Base-by-base conservation (phyloP, 2,888 invertebrate genomes). In the Spatulosminthurus flaviceps region DNA sequence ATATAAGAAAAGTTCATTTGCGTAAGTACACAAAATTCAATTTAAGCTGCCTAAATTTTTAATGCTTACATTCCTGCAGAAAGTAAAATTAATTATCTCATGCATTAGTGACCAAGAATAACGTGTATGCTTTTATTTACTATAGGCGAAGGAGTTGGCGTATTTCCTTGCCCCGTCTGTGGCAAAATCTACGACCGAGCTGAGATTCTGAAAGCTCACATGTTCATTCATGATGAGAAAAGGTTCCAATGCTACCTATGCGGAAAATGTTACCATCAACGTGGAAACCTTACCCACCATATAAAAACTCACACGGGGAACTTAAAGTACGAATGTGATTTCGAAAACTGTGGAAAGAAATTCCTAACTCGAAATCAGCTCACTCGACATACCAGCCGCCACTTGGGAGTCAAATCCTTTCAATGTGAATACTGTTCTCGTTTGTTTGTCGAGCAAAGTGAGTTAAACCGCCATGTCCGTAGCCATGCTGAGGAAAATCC, bases 1-100 rank as follows among this genome's bases (percentile, higher is more conserved):
- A 74, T 29, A 74, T 74, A 26, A 13, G 61, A 11, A 74, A 74
- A 19, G 43, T 74, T 26, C 74, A 74, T 61, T 61, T 74, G 29
- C 60, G 74, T 74, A 34, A 74, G 51, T 72, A 9, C 16, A 2
- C 16, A 11, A 19, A 9, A 16, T 19, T 51, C 9, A 34, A 34
- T 34, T 4, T 34, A 4, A 34, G 4, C 9, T 7, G 4, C 4
- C 9, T 34, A 34, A 7, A 34, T 34, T 34, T 4, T 34, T 34
- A 4, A 34, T 34, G 34, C 34, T 34, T 34, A 34, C n/a, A n/a
- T n/a, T n/a, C n/a, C n/a, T n/a, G n/a, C n/a, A n/a, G n/a, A n/a
- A n/a, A n/a, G n/a, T n/a, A n/a, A n/a, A n/a, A n/a, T n/a, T n/a
- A n/a, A n/a, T n/a, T n/a, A n/a, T n/a, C n/a, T n/a, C n/a, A n/a